These are phyloP conservation scores for Platichthys flesus DNA, from an alignment of 2,113 vertebrate genomes.

Conservation along the genomic window DNA sequence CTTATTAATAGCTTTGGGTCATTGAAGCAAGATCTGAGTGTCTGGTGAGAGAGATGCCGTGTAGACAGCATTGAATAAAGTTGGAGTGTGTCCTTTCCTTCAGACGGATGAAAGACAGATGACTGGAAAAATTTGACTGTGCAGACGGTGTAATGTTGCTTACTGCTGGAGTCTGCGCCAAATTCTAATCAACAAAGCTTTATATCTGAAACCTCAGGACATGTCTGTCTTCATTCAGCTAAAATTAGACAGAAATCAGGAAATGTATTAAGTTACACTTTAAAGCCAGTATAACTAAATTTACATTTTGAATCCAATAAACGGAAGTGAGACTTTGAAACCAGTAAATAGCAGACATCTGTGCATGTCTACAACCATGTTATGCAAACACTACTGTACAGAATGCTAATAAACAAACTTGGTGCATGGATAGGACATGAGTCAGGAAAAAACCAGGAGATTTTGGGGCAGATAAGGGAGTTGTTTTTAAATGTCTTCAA, in stretches of 20 bases:
- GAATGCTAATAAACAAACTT: not conserved
- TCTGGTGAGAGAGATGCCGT: not conserved
- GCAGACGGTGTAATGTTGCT: constrained; percentile 47
- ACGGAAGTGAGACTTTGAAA: not conserved
- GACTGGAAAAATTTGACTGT: constrained; percentile 25
- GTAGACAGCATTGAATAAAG: not conserved
- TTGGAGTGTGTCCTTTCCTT: constrained; percentile 2
- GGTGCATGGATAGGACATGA: too few relatives aligned
- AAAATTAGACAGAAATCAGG: constrained; percentile 46
- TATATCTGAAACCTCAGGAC: constrained; percentile 30
- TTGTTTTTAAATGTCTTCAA: too few relatives aligned
- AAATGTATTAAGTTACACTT: constrained; percentile 44
- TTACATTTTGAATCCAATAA: constrained; percentile 24
- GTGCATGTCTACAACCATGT: too few relatives aligned
- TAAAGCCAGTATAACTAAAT: constrained; percentile 37
- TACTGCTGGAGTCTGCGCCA: constrained; percentile 6
- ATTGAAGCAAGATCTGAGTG: not conserved
- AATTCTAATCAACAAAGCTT: constrained; percentile 51
- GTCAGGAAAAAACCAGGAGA: too few relatives aligned
- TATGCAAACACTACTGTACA: too few relatives aligned
- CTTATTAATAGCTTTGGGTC: constrained; percentile 5
- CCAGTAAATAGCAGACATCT: too few relatives aligned
- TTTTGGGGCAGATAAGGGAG: too few relatives aligned
- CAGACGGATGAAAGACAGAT: constrained; percentile 29
- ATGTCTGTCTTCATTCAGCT: constrained; percentile 32